Evolutionary conservation across 2,888 invertebrate species (phyloP).

Genomic region (Troilus luridus): DNA sequence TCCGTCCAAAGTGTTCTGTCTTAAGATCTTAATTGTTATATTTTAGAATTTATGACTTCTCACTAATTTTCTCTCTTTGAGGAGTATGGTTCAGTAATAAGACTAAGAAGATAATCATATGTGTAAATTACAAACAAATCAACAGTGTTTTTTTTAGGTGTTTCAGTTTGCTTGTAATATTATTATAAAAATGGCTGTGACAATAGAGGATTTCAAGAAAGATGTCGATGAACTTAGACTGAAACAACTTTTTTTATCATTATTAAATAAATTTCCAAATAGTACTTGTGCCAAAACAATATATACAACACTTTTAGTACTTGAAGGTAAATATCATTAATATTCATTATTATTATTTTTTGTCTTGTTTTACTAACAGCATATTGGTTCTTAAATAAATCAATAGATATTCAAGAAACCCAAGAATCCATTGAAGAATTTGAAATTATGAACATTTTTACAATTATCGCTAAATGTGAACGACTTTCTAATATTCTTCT

Average conservation of each 20-base stretch:
- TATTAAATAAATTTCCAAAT: neutral
- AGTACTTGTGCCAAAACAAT: neutral
- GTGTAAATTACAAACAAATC: neutral
- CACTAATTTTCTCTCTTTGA: too few species aligned
- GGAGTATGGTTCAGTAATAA: too few species aligned
- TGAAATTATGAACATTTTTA: neutral
- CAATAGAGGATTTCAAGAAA: neutral
- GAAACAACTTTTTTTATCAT: constrained; percentile 28
- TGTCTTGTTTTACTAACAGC: neutral
- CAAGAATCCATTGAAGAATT: neutral
- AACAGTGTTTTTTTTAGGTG: neutral
- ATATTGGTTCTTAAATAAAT: neutral
- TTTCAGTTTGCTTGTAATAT: constrained; percentile 13
- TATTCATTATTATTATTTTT: neutral
- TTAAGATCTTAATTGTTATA: too few species aligned
- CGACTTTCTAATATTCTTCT: constrained; percentile 26
- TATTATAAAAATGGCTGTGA: constrained; percentile 19
- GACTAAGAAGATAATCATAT: neutral
- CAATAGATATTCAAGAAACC: neutral
- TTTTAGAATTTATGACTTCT: too few species aligned
- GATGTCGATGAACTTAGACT: neutral
- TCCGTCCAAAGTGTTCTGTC: too few species aligned
- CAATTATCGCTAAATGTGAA: neutral
- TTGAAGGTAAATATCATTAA: neutral
- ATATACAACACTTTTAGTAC: constrained; percentile 10